A percentile compares a stretch with the other conserved stretches of the same genome.
These are phyloP conservation scores for Drosophila percnosoma DNA, from an alignment of 2,888 invertebrate genomes.

Conservation along the genomic window DNA sequence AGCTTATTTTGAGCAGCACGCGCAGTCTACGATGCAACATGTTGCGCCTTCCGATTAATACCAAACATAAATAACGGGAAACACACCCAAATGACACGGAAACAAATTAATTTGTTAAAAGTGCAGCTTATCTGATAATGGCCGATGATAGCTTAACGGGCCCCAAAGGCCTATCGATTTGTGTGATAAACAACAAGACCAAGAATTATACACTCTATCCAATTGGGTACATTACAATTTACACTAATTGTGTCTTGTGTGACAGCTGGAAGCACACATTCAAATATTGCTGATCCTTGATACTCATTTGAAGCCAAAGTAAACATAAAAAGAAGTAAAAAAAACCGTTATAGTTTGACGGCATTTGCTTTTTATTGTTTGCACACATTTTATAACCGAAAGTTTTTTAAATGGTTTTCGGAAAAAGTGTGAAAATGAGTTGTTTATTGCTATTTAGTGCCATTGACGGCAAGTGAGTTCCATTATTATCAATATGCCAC, in stretches of 20 bases:
- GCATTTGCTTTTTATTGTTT: not conserved
- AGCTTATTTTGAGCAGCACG: conserved; percentile 33
- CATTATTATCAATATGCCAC: conserved; percentile 6
- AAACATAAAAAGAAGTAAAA: not conserved
- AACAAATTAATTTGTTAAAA: conserved; percentile 38
- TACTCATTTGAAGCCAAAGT: not conserved
- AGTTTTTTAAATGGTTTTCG: too few relatives aligned
- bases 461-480: not conserved
- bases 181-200: not conserved
- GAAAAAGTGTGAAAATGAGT: not conserved
- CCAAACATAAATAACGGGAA: not conserved
- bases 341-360: not conserved
- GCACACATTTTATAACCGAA: conserved; percentile 1
- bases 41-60: conserved; percentile 4
- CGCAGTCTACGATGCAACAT: conserved; percentile 60
- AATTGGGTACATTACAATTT: not conserved
- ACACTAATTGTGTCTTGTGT: not conserved
- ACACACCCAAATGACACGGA: not conserved
- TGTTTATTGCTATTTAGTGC: conserved; percentile 4
- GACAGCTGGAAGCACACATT: not conserved
- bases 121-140: not conserved
- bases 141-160: conserved; percentile 1
- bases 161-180: not conserved
- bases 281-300: not conserved
- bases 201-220: not conserved